Evolutionary conservation across 2,797 vertebrate genomes (phyloP).

Genomic region (Sebastes hubbsi): DNA sequence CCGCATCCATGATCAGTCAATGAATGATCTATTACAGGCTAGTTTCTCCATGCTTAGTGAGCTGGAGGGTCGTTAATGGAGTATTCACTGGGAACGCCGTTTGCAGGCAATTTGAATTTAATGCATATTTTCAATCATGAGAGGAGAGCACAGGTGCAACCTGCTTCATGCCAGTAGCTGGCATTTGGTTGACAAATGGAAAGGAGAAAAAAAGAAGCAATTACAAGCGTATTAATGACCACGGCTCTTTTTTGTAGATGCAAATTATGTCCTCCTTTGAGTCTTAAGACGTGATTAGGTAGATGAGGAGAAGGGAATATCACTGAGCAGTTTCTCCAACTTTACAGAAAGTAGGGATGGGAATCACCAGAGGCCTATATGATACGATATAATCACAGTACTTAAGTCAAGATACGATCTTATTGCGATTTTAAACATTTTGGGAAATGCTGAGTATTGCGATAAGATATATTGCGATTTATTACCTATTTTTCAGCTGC

Average conservation of each 20-base stretch:
- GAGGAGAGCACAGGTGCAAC: constrained; percentile 23
- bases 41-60: constrained; percentile 49
- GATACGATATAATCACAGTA: too few species aligned
- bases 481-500: too few species aligned
- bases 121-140: constrained; percentile 54
- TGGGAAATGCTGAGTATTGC: too few species aligned
- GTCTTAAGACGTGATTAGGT: not conserved
- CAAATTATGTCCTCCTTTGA: constrained; percentile 9
- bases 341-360: not conserved
- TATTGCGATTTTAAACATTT: too few species aligned
- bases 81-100: constrained; percentile 42
- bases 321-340: not conserved
- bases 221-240: constrained; percentile 28
- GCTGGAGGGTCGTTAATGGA: constrained; percentile 51
- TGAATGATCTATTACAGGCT: constrained; percentile 52
- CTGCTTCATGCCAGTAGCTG: constrained; percentile 10
- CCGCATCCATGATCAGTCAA: constrained; percentile 55
- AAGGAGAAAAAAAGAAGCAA: constrained; percentile 8
- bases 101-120: constrained; percentile 49
- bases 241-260: constrained; percentile 12
- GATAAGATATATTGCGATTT: too few species aligned
- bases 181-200: constrained; percentile 33
- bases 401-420: too few species aligned
- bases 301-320: not conserved
- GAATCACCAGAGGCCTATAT: too few species aligned